phyloP scores from a whole-genome alignment of 1,140 invertebrate species.

The Lepidotrigona ventralis region DNA sequence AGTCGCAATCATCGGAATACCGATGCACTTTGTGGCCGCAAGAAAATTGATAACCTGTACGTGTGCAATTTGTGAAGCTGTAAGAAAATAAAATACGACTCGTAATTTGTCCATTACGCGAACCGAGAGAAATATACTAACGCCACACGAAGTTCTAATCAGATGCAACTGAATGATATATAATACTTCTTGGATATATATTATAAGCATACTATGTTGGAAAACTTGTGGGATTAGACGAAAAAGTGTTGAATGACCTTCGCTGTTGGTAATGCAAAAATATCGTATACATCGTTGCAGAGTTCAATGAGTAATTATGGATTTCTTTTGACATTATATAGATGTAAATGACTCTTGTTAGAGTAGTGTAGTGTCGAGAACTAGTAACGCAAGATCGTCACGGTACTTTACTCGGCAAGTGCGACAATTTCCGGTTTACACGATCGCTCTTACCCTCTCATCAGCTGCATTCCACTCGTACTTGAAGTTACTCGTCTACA shows the following conservation, averaged over 20 bases:
- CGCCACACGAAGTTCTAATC: too few relatives aligned
- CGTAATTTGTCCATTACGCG: neutral
- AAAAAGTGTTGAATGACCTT: neutral
- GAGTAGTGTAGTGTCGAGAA: conserved; percentile 9
- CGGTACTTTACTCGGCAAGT: conserved; percentile 29
- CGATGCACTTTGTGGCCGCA: neutral
- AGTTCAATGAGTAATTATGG: neutral
- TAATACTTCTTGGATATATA: neutral
- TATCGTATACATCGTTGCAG: neutral
- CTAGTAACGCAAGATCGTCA: conserved; percentile 42
- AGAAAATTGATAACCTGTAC: neutral
- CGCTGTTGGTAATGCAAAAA: neutral
- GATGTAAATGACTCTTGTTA: neutral
- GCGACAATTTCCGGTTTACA: conserved; percentile 54
- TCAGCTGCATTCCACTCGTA: conserved; percentile 43
- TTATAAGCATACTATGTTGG: neutral
- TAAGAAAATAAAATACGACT: neutral
- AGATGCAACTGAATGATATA: neutral
- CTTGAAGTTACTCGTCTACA: conserved; percentile 21
- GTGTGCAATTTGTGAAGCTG: neutral
- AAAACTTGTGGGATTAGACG: neutral
- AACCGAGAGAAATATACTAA: neutral
- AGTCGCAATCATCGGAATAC: neutral
- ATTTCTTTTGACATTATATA: neutral
- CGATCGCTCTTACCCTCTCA: conserved; percentile 50